Evolutionary conservation across 2,797 vertebrate species (phyloP).

Genomic region (Diplodus sargus): DNA sequence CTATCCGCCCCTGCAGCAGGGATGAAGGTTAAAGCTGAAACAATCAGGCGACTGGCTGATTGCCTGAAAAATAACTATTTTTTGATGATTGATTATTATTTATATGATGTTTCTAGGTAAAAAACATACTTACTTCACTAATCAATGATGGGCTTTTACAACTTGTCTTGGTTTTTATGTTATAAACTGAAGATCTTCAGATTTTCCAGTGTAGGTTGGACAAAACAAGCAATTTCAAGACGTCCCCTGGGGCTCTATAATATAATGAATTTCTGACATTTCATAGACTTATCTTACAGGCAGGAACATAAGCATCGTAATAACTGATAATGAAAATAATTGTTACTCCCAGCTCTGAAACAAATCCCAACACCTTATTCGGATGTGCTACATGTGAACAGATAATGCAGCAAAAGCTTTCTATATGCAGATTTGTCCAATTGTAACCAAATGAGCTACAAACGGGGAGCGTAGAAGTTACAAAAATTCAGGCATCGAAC

Average conservation of each 20-base stretch:
- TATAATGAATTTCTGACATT: not conserved
- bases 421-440: conserved; percentile 7
- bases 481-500: conserved; percentile 4
- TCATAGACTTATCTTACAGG: not conserved
- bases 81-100: not conserved
- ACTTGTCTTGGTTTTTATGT: too few relatives aligned
- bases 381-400: conserved; percentile 1
- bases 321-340: not conserved
- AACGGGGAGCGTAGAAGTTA: not conserved
- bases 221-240: not conserved
- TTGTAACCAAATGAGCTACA: not conserved
- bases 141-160: too few relatives aligned
- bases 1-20: not conserved
- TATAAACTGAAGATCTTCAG: too few relatives aligned
- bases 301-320: not conserved
- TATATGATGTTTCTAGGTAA: not conserved
- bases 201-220: not conserved
- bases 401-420: not conserved
- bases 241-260: not conserved
- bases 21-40: conserved; percentile 4
- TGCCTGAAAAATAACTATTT: not conserved
- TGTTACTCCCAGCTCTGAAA: not conserved
- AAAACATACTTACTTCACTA: too few relatives aligned
- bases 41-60: not conserved
- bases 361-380: not conserved